phyloP scores from a whole-genome alignment of 1,140 invertebrate species.

The Thaumetopoea pityocampa region DNA sequence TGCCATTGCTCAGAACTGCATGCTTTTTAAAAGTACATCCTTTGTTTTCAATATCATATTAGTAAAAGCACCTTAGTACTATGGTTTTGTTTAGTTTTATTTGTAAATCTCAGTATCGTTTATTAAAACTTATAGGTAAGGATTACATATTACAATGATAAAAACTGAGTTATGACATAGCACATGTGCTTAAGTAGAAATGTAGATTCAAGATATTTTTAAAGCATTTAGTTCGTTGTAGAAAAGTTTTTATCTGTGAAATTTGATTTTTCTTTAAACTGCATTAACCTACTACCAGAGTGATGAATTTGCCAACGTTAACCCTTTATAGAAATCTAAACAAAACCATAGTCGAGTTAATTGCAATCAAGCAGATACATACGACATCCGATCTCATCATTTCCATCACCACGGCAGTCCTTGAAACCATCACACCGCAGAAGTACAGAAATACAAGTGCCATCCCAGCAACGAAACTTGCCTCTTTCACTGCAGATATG shows the following conservation, averaged over 20 bases:
- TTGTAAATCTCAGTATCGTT: too few relatives aligned
- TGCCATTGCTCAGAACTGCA: conserved; percentile 78
- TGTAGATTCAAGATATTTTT: too few relatives aligned
- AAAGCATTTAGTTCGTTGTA: too few relatives aligned
- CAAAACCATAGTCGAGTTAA: conserved; percentile 11
- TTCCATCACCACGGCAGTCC: conserved; percentile 77
- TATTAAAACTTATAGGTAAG: too few relatives aligned
- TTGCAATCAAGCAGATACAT: conserved; percentile 41
- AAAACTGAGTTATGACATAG: too few relatives aligned
- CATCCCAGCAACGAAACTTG: conserved; percentile 77
- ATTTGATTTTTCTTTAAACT: too few relatives aligned
- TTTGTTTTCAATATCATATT: conserved; percentile 21
- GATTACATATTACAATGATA: too few relatives aligned
- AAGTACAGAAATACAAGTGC: conserved; percentile 83
- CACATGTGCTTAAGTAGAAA: too few relatives aligned
- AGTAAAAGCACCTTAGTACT: not conserved
- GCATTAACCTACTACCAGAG: too few relatives aligned
- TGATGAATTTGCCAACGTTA: too few relatives aligned
- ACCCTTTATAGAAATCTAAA: too few relatives aligned
- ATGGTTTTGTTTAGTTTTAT: conserved; percentile 5
- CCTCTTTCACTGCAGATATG: conserved; percentile 57
- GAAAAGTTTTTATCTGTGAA: too few relatives aligned
- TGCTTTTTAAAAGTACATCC: conserved; percentile 55
- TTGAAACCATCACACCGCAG: conserved; percentile 74
- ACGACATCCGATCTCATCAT: conserved; percentile 78